These are phyloP conservation scores for Hyppa rectilinea DNA, from an alignment of 2,888 invertebrate genomes.

Conservation along the genomic window DNA sequence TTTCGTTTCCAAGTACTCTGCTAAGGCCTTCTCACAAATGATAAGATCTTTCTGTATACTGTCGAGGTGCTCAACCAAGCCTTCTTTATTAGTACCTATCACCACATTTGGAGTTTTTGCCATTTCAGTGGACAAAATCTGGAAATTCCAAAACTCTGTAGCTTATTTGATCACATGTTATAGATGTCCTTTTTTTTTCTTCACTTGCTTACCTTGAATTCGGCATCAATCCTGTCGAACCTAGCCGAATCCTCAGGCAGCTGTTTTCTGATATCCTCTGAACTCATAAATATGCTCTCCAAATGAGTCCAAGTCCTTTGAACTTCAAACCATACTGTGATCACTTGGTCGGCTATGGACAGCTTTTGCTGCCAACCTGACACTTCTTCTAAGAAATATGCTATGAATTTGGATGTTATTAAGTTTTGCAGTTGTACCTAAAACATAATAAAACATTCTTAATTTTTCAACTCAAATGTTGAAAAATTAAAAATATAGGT, in stretches of 20 bases:
- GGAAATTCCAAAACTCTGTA: slow-evolving; percentile 56
- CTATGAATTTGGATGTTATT: slow-evolving; percentile 99
- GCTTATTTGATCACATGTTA: background rate
- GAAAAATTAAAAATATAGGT: too few relatives aligned
- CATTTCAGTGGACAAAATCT: slow-evolving; percentile 94
- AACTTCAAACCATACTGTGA: slow-evolving; percentile 98
- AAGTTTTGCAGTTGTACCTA: slow-evolving; percentile 98
- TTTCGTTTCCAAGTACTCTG: slow-evolving; percentile 99
- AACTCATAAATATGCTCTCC: slow-evolving; percentile 99
- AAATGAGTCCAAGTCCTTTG: slow-evolving; percentile 99
- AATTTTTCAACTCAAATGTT: background rate
- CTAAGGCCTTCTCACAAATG: slow-evolving; percentile 98
- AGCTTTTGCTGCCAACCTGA: slow-evolving; percentile 98
- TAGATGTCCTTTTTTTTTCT: background rate
- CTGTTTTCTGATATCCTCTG: slow-evolving; percentile 98
- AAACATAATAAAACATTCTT: slow-evolving; percentile 36
- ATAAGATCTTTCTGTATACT: slow-evolving; percentile 95
- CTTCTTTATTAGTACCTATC: slow-evolving; percentile 96
- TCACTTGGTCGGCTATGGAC: slow-evolving; percentile 98
- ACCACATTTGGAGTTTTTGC: slow-evolving; percentile 96
- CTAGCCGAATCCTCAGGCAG: slow-evolving; percentile 97
- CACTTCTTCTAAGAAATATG: slow-evolving; percentile 98
- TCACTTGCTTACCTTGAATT: slow-evolving; percentile 93
- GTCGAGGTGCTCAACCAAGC: slow-evolving; percentile 95
- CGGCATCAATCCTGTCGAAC: slow-evolving; percentile 97